phyloP scores from a whole-genome alignment of 1,140 invertebrate genomes.

The Cepaea nemoralis region DNA sequence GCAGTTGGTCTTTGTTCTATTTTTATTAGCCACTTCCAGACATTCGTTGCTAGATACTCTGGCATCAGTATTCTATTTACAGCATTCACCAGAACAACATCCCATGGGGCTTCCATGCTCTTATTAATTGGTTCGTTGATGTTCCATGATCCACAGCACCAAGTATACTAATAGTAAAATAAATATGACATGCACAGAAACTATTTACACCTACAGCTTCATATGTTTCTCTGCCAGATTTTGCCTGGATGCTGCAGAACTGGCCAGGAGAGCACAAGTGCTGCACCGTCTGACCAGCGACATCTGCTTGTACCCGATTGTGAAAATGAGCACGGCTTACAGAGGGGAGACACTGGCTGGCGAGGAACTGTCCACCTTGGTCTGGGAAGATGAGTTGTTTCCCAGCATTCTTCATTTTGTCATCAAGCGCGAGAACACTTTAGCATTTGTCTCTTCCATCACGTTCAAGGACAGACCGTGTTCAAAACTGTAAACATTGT shows the following conservation, averaged over 20 bases:
- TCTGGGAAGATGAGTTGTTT: constrained; percentile 31
- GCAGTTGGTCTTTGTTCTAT: too few relatives aligned
- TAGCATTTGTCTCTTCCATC: constrained; percentile 1
- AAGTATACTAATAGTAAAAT: too few relatives aligned
- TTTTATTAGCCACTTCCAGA: too few relatives aligned
- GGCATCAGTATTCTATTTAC: too few relatives aligned
- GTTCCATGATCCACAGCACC: too few relatives aligned
- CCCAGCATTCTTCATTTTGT: constrained; percentile 27
- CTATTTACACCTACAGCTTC: too few relatives aligned
- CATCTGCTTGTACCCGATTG: constrained; percentile 34
- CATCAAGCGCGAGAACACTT: neutral
- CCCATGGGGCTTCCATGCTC: too few relatives aligned
- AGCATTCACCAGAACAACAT: too few relatives aligned
- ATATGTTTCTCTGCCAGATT: constrained; percentile 22
- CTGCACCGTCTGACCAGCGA: constrained; percentile 7
- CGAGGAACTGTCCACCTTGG: constrained; percentile 25
- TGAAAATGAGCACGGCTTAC: constrained; percentile 29
- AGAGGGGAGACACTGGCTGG: constrained; percentile 17
- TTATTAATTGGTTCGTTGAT: too few relatives aligned
- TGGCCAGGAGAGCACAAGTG: neutral
- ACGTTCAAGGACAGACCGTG: constrained; percentile 29
- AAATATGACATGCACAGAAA: too few relatives aligned
- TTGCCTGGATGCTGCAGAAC: constrained; percentile 31
- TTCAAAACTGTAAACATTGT: constrained; percentile 34
- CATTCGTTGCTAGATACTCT: too few relatives aligned